Percentiles rank a stretch among this genome's conserved stretches.
phyloP scores from a whole-genome alignment of 1,140 invertebrate genomes.

The Dreissena polymorpha region DNA sequence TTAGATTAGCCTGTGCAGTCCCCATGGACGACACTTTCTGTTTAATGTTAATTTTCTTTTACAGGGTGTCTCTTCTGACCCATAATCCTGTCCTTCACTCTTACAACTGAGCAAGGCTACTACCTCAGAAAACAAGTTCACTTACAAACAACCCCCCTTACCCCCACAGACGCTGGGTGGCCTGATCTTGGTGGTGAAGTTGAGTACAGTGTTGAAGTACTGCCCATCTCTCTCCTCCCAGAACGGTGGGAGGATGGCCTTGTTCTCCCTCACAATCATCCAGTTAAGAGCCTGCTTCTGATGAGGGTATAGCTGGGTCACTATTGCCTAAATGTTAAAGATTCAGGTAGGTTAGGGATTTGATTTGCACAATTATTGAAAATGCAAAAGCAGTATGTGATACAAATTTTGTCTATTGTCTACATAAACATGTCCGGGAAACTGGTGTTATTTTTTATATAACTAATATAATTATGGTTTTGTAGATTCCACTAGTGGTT shows the following conservation, averaged over 20 bases:
- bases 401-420: neutral
- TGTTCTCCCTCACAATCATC: conserved; percentile 90
- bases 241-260: conserved; percentile 55
- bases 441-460: too few relatives aligned
- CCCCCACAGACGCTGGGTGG: conserved; percentile 55
- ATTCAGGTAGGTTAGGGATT: neutral
- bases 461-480: neutral
- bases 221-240: conserved; percentile 50
- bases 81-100: too few relatives aligned
- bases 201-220: conserved; percentile 56
- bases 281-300: conserved; percentile 92
- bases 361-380: conserved; percentile 74
- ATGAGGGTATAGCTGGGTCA: conserved; percentile 87
- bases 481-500: neutral
- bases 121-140: too few relatives aligned
- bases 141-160: neutral
- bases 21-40: too few relatives aligned
- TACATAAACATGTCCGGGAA: too few relatives aligned
- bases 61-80: too few relatives aligned
- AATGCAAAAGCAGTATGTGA: neutral
- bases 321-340: conserved; percentile 50
- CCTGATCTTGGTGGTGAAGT: conserved; percentile 21
- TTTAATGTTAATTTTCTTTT: too few relatives aligned
- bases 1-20: too few relatives aligned
- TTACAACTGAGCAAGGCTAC: too few relatives aligned